A percentile compares a stretch with the other conserved stretches of the same genome.
phyloP scores from a whole-genome alignment of 2,113 vertebrate species.

The Neogale vison region DNA sequence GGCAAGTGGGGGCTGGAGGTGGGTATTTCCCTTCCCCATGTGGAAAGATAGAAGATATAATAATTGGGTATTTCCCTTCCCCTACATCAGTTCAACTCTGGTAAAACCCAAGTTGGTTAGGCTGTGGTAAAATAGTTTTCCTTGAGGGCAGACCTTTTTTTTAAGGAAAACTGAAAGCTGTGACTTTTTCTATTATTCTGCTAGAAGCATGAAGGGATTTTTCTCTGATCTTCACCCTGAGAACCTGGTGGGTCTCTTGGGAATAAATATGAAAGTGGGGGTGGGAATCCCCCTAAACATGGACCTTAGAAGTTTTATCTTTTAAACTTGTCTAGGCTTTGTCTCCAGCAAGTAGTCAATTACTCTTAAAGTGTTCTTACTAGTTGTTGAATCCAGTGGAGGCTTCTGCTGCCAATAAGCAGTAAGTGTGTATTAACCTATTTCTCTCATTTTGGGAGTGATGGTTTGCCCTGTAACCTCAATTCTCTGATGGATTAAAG shows the following conservation, averaged over 20 bases:
- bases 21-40: not conserved
- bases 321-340: not conserved
- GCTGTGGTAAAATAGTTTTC: not conserved
- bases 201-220: too few species aligned
- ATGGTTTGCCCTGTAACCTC: not conserved
- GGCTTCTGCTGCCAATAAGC: not conserved
- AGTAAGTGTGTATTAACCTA: not conserved
- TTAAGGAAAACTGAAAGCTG: not conserved
- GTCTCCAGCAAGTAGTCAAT: not conserved
- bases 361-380: not conserved
- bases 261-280: not conserved
- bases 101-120: not conserved
- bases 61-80: not conserved
- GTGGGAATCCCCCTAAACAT: not conserved
- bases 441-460: not conserved
- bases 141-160: not conserved
- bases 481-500: not conserved
- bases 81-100: not conserved
- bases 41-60: not conserved
- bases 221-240: not conserved
- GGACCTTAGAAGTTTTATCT: not conserved
- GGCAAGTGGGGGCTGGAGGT: not conserved
- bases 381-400: not conserved
- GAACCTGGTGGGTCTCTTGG: not conserved
- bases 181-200: not conserved